Conservation (phyloP, 2,888 invertebrate species). For the Andrena chrysosceles region DNA sequence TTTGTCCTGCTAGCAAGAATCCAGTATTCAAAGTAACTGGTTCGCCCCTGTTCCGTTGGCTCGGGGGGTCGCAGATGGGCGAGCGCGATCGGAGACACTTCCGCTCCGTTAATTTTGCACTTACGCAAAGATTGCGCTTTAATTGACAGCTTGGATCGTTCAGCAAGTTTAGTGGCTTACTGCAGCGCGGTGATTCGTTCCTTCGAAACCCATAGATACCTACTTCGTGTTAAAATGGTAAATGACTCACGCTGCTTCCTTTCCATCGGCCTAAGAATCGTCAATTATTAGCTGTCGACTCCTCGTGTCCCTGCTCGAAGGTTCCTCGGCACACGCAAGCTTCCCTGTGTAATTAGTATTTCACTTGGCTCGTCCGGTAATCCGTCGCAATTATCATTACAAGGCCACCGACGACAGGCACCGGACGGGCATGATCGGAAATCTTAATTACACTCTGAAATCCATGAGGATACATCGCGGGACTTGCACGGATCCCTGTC, state of each 20-base stretch:
- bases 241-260: too few species aligned
- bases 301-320: background rate
- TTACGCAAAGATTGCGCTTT: background rate
- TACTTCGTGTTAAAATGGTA: background rate
- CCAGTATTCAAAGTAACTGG: constrained; percentile 39
- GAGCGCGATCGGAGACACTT: background rate
- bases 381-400: constrained; percentile 9
- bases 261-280: background rate
- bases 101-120: constrained; percentile 5
- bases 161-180: too few species aligned
- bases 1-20: constrained; percentile 65
- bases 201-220: background rate
- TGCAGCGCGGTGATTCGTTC: too few species aligned
- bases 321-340: background rate
- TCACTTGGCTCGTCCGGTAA: background rate
- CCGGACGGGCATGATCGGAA: background rate
- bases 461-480: background rate
- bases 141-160: background rate
- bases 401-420: background rate
- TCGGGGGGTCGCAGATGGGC: constrained; percentile 23
- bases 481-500: background rate
- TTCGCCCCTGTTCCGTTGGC: constrained; percentile 14
- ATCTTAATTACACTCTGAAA: constrained; percentile 28
- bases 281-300: background rate
- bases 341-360: constrained; percentile 6